Evolutionary conservation across 2,888 invertebrate species (phyloP).

Genomic region (Rapana venosa): DNA sequence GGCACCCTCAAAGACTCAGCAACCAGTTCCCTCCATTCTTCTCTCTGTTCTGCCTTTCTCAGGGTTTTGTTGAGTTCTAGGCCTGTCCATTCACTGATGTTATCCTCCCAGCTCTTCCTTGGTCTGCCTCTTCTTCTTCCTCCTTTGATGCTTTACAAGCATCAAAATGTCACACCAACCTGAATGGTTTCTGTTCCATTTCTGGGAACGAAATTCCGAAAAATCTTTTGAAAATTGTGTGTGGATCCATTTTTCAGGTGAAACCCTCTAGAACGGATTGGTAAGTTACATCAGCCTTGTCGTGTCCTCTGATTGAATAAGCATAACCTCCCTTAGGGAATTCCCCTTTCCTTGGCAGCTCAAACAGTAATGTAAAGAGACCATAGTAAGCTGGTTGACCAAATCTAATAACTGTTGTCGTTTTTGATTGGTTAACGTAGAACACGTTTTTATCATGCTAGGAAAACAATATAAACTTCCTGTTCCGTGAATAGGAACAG

Average conservation of each 20-base stretch:
- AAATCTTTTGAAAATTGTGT: conserved; percentile 35
- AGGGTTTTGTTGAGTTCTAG: too few species aligned
- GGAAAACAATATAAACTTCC: conserved; percentile 7
- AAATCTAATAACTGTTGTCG: neutral
- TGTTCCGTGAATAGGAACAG: neutral
- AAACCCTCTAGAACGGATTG: neutral
- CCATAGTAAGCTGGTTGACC: neutral
- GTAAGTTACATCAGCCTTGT: conserved; percentile 14
- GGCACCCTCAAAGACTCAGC: too few species aligned
- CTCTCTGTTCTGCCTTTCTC: too few species aligned
- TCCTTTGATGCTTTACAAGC: too few species aligned
- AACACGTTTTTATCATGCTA: neutral
- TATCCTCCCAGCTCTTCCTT: too few species aligned
- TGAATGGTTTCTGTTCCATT: neutral
- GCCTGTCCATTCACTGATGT: too few species aligned
- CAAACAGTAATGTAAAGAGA: conserved; percentile 3
- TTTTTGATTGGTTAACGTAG: conserved; percentile 32
- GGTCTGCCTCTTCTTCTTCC: too few species aligned
- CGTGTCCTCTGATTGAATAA: neutral
- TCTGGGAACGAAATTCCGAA: conserved; percentile 31
- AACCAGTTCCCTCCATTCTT: too few species aligned
- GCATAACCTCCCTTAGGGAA: conserved; percentile 29
- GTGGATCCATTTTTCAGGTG: conserved; percentile 27
- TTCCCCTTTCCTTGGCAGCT: conserved; percentile 18
- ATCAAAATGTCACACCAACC: conserved; percentile 15